Percentiles rank a stretch among this genome's conserved stretches.
phyloP scores from a whole-genome alignment of 2,113 vertebrate genomes.

The Phalacrocorax pelagicus region DNA sequence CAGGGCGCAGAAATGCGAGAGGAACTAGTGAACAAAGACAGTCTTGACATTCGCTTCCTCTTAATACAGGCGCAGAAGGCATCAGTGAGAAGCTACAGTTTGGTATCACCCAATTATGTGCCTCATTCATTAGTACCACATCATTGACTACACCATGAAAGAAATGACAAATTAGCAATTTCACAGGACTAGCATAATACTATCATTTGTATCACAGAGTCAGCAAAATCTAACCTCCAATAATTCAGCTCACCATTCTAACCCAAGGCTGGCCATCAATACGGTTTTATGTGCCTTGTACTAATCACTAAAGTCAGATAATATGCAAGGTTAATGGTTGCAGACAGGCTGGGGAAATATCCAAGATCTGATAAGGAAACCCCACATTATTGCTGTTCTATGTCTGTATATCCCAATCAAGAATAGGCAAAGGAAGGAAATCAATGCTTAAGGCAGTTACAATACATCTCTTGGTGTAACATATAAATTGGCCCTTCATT shows the following conservation, averaged over 20 bases:
- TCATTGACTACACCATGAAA: constrained; percentile 77
- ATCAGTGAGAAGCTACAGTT: constrained; percentile 47
- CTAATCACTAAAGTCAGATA: constrained; percentile 89
- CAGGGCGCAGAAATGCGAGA: neutral
- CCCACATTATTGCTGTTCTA: constrained; percentile 73
- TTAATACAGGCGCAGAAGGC: neutral
- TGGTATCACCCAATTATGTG: constrained; percentile 37
- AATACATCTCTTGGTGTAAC: constrained; percentile 80
- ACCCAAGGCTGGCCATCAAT: constrained; percentile 75
- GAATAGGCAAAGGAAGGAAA: constrained; percentile 76
- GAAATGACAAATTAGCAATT: constrained; percentile 86
- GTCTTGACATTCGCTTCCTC: neutral
- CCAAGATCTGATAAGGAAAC: constrained; percentile 84
- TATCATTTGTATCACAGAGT: constrained; percentile 86
- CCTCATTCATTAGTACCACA: constrained; percentile 76
- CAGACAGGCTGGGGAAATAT: constrained; percentile 80
- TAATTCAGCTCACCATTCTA: constrained; percentile 78
- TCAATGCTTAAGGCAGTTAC: constrained; percentile 78
- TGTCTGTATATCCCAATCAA: constrained; percentile 71
- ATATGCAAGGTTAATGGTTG: constrained; percentile 85
- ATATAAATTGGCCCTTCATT: constrained; percentile 86
- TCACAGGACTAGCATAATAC: constrained; percentile 69
- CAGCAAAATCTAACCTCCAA: constrained; percentile 81
- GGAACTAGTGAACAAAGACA: constrained; percentile 55
- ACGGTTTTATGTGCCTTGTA: constrained; percentile 78